Conservation (phyloP, 2,113 vertebrate species). For the Paradoxurus hermaphroditus region DNA sequence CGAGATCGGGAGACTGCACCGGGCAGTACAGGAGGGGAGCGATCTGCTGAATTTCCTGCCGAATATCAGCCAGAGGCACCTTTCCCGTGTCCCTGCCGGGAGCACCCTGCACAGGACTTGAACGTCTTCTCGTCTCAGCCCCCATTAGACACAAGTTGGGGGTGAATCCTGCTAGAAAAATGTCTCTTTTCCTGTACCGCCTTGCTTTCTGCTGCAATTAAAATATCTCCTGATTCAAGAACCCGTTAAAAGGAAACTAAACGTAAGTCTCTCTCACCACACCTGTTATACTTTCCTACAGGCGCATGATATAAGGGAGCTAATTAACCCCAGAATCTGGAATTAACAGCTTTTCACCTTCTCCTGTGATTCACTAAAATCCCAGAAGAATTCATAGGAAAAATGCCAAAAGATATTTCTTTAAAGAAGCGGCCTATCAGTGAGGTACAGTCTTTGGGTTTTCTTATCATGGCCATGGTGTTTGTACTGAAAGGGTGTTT, state of each 20-base stretch:
- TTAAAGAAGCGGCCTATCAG: neutral
- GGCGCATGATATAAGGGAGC: neutral
- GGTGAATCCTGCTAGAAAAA: neutral
- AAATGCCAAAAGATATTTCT: neutral
- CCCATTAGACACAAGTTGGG: constrained; percentile 27
- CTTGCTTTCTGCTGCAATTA: constrained; percentile 45
- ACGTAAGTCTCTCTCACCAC: neutral
- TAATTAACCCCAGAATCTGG: constrained; percentile 62
- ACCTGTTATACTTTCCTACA: constrained; percentile 50
- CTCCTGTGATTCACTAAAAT: constrained; percentile 48
- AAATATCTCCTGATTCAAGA: constrained; percentile 61
- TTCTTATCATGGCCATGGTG: neutral
- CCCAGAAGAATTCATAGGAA: constrained; percentile 18
- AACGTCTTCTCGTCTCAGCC: rapidly evolving
- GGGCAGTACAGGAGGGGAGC: constrained; percentile 17
- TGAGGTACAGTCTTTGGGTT: neutral
- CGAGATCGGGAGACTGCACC: constrained; percentile 54
- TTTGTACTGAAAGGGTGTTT: neutral
- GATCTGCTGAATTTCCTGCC: constrained; percentile 54
- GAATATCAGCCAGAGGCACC: constrained; percentile 55
- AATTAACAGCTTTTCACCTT: constrained; percentile 47
- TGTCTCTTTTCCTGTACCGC: neutral
- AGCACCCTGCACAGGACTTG: neutral
- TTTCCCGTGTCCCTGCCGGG: constrained; percentile 29
- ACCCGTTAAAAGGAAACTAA: constrained; percentile 44